Percentiles rank a stretch among this genome's conserved stretches.
Conservation (phyloP, 2,113 vertebrate species). For the Gavialis gangeticus region DNA sequence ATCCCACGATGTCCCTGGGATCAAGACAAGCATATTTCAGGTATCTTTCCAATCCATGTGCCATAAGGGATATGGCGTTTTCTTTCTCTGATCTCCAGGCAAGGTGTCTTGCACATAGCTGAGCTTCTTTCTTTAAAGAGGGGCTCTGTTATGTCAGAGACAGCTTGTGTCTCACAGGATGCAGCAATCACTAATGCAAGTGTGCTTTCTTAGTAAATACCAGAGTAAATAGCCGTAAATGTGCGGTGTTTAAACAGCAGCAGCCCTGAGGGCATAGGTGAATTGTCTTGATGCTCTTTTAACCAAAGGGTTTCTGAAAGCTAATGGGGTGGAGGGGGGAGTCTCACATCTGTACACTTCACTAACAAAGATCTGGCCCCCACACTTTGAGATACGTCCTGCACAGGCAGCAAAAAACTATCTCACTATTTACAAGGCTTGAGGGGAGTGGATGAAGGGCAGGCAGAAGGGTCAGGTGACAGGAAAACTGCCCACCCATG, state of each 20-base stretch:
- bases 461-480: accelerated
- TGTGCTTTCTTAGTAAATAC: conserved; percentile 71
- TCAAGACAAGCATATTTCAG: neutral
- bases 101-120: neutral
- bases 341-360: conserved; percentile 56
- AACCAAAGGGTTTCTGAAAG: conserved; percentile 57
- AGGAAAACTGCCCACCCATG: neutral
- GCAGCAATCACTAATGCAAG: conserved; percentile 10
- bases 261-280: conserved; percentile 63
- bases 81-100: neutral
- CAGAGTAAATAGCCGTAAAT: conserved; percentile 69
- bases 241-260: conserved; percentile 67
- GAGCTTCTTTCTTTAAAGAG: neutral
- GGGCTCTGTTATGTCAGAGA: conserved; percentile 14
- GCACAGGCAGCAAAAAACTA: conserved; percentile 52
- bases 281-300: conserved; percentile 75
- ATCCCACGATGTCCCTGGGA: neutral
- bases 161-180: neutral
- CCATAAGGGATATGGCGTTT: neutral
- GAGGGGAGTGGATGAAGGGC: accelerated
- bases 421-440: conserved; percentile 33
- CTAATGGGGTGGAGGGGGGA: conserved; percentile 16
- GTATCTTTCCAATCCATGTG: neutral
- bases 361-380: conserved; percentile 55
- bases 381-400: conserved; percentile 51